Evolutionary conservation across 2,797 vertebrate species (phyloP), one percentile per base, ranked within the genome.

Genomic region (Lemur catta): DNA sequence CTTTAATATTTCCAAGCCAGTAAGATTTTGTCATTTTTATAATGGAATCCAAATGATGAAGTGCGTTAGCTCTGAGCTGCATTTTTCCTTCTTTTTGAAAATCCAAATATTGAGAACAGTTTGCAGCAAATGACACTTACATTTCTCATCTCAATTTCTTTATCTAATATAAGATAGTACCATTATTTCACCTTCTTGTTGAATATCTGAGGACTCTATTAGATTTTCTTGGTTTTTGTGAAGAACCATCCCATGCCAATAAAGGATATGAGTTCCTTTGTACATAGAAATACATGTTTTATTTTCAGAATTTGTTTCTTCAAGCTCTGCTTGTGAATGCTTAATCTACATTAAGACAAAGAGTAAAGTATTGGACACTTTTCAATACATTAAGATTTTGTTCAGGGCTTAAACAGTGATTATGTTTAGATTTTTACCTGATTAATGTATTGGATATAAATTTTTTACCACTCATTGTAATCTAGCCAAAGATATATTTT

Each of bases 1-100:
- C 90, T 94, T 96, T 95, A 97, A 97, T 97, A 97, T 97, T 97
- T 97, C 96, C 91, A 96, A 97, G 80, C n/a, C 95, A 97, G 86
- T 97, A 97, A 91, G 93, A 93, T 97, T 96, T 94, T 98, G 95
- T 97, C 96, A 97, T 97, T 94, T 97, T 97, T 97, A 89, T 97
- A 97, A 97, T 97, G 95, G 96, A 97, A 97, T 63, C 93, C 91
- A 97, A 92, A 78, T 75, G 91, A 97, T 97, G 96, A 96, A 97
- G 96, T 94, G 82, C 93, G 65, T 93, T 96, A 59, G 84, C 91
- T 94, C 79, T 93, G 43, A 55, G 75, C 28, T 91, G 75, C 61
- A 92, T 84, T 96, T 97, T 96, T 94, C 90, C 80, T 96, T 96
- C n/a, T 96, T 43, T 92, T 80, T 89, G 85, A 93, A 96, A 97